Evolutionary conservation across 1,140 invertebrate species (phyloP).

Genomic region (Ceratina japonica): DNA sequence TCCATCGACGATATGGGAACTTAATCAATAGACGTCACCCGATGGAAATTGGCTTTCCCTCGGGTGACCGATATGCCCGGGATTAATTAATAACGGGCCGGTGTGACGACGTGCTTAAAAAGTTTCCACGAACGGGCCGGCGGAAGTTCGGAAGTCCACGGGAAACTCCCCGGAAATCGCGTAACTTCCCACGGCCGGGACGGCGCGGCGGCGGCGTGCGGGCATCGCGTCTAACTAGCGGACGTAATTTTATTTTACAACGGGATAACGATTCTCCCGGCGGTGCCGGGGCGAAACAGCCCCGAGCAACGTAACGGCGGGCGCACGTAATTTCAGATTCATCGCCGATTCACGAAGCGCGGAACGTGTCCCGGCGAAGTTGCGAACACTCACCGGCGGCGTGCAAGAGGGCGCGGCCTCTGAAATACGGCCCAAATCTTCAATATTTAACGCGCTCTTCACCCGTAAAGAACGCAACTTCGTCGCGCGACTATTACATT

Average conservation of each 20-base stretch:
- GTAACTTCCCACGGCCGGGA: neutral
- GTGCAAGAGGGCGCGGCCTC: too few species aligned
- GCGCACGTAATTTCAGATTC: neutral
- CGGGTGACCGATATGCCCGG: neutral
- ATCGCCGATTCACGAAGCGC: too few species aligned
- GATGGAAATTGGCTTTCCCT: slow-evolving; percentile 16
- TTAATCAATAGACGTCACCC: slow-evolving; percentile 30
- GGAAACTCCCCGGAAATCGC: neutral
- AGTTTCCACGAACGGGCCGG: neutral
- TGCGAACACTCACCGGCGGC: too few species aligned
- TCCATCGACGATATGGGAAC: slow-evolving; percentile 29
- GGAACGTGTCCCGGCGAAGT: too few species aligned
- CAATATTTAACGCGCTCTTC: too few species aligned
- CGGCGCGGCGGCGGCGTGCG: too few species aligned
- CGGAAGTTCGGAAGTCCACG: neutral
- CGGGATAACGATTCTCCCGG: neutral
- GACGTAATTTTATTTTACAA: slow-evolving; percentile 13
- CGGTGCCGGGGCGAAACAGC: neutral
- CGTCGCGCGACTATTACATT: too few species aligned
- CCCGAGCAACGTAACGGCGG: neutral
- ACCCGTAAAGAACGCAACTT: too few species aligned
- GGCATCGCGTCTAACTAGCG: neutral
- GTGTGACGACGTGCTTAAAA: neutral
- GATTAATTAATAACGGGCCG: slow-evolving; percentile 3
- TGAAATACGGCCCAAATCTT: too few species aligned